These are phyloP conservation scores for Bradypodion pumilum DNA, from an alignment of 2,797 vertebrate species.

Conservation along the genomic window DNA sequence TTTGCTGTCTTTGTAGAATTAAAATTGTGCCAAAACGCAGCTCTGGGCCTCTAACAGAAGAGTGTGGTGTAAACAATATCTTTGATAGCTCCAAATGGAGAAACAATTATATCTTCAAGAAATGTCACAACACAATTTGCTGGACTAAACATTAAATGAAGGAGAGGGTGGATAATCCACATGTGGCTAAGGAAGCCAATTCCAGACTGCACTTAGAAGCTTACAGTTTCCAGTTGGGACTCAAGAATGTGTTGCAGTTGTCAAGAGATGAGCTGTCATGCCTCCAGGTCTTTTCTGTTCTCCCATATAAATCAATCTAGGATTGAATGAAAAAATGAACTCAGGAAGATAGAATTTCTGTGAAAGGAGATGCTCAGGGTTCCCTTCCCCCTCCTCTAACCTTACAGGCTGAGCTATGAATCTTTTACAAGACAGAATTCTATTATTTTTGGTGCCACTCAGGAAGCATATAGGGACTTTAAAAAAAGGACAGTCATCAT, in stretches of 20 bases:
- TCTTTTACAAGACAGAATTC: slow-evolving; percentile 29
- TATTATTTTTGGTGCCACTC: background rate
- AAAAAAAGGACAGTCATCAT: background rate
- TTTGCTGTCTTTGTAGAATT: background rate
- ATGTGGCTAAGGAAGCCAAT: slow-evolving; percentile 41
- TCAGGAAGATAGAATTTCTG: slow-evolving; percentile 36
- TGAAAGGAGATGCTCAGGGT: slow-evolving; percentile 25
- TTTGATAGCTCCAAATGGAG: slow-evolving; percentile 45
- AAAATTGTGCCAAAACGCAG: too few species aligned
- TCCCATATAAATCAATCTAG: slow-evolving; percentile 54
- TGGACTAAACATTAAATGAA: slow-evolving; percentile 39
- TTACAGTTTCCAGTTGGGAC: slow-evolving; percentile 1
- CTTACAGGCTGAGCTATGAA: slow-evolving; percentile 27
- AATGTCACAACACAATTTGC: slow-evolving; percentile 54
- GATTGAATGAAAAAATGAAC: slow-evolving; percentile 49
- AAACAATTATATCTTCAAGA: slow-evolving; percentile 47
- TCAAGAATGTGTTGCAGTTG: slow-evolving; percentile 36
- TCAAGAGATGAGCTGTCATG: slow-evolving; percentile 40
- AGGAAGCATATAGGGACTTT: background rate
- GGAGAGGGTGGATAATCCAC: slow-evolving; percentile 21
- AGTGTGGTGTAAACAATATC: slow-evolving; percentile 55
- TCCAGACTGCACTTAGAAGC: slow-evolving; percentile 32
- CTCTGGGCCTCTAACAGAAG: slow-evolving; percentile 46
- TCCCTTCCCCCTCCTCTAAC: slow-evolving; percentile 23
- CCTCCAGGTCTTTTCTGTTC: slow-evolving; percentile 53